phyloP scores from a whole-genome alignment of 2,113 vertebrate genomes.

The Hepsetus odoe region DNA sequence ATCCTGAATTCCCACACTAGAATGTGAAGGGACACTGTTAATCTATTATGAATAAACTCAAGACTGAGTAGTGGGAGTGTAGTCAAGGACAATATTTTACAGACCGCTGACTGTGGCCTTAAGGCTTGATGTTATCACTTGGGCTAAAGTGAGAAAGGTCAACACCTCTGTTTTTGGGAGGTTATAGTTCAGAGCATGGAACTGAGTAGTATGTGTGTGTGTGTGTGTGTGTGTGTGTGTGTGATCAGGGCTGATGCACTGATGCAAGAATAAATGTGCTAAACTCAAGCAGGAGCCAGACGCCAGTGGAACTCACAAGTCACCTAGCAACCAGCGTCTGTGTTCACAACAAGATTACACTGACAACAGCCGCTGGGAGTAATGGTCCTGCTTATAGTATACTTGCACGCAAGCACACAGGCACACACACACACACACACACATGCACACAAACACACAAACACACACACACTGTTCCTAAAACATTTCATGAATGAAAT shows the following conservation, averaged over 20 bases:
- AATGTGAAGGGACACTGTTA: conserved; percentile 19
- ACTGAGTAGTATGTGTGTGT: neutral
- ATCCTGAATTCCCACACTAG: neutral
- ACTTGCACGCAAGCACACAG: conserved; percentile 41
- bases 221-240: conserved; percentile 22
- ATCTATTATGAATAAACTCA: neutral
- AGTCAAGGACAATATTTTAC: neutral
- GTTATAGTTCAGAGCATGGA: conserved; percentile 26
- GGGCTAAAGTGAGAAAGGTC: neutral
- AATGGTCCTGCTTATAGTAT: conserved; percentile 28
- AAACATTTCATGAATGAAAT: neutral
- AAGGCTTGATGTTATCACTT: neutral
- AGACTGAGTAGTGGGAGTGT: neutral
- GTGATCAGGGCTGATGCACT: conserved; percentile 33
- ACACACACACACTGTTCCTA: neutral
- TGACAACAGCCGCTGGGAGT: conserved; percentile 58
- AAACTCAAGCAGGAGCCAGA: conserved; percentile 60
- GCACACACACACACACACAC: conserved; percentile 27
- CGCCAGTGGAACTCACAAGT: conserved; percentile 52
- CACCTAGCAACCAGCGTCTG: conserved; percentile 61
- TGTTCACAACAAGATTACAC: conserved; percentile 69
- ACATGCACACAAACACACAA: conserved; percentile 30
- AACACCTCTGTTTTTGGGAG: neutral
- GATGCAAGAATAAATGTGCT: conserved; percentile 57
- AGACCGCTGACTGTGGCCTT: neutral